Percentiles rank a stretch among this genome's conserved stretches.
Evolutionary conservation across 2,888 invertebrate species (phyloP).

Genomic region (Dinocampus coccinellae): DNA sequence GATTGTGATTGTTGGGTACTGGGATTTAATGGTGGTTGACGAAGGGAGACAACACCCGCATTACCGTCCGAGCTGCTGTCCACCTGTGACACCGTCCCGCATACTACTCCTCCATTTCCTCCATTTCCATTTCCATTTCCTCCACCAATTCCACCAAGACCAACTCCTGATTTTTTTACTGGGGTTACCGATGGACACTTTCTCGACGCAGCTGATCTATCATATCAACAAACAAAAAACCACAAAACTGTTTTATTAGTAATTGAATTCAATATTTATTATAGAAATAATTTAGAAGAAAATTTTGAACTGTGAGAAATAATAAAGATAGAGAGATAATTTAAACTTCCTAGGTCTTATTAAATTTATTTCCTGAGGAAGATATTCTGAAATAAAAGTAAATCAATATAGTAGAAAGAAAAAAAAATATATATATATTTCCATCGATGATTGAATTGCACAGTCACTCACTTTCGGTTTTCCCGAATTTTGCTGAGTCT

Average conservation of each 20-base stretch:
- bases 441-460: background rate
- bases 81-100: constrained; percentile 64
- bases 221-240: background rate
- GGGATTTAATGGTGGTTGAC: constrained; percentile 63
- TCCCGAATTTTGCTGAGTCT: constrained; percentile 72
- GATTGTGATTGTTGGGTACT: constrained; percentile 50
- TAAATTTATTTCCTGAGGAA: background rate
- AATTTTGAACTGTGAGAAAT: background rate
- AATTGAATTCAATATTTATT: background rate
- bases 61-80: constrained; percentile 71
- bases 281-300: background rate
- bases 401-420: background rate
- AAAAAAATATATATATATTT: background rate
- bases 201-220: constrained; percentile 62
- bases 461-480: constrained; percentile 70
- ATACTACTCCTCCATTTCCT: constrained; percentile 36
- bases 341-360: constrained; percentile 1
- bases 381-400: background rate
- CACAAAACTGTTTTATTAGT: background rate
- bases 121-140: constrained; percentile 35
- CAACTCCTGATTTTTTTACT: constrained; percentile 13
- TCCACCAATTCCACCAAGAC: constrained; percentile 38
- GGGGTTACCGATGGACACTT: constrained; percentile 56
- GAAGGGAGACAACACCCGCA: constrained; percentile 70
- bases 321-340: background rate